Conservation (phyloP, 2,113 vertebrate species). For the Xenopus laevis region DNA sequence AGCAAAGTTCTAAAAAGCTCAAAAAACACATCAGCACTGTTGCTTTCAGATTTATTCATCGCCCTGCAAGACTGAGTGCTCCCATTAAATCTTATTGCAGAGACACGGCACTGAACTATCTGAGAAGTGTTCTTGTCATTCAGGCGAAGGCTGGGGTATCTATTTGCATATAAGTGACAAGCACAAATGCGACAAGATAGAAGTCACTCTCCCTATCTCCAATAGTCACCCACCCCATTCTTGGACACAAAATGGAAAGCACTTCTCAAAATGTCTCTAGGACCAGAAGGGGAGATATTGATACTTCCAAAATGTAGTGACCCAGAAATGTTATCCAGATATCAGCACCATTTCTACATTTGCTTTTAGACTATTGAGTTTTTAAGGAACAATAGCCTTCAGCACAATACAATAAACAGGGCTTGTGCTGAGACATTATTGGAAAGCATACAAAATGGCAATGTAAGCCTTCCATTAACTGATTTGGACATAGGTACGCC, state of each 20-base stretch:
- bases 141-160: conserved; percentile 4
- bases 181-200: background rate
- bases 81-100: conserved; percentile 23
- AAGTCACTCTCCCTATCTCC: background rate
- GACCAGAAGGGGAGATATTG: no score
- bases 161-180: conserved; percentile 26
- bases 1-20: conserved; percentile 1
- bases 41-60: background rate
- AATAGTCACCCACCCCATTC: background rate
- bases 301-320: no score
- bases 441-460: no score
- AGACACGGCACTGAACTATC: conserved; percentile 1
- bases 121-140: conserved; percentile 24
- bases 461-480: no score
- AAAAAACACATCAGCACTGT: conserved; percentile 8
- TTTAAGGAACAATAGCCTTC: no score
- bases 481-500: no score
- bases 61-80: background rate
- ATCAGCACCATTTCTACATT: no score
- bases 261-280: background rate
- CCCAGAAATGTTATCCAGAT: no score
- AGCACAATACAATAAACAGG: no score
- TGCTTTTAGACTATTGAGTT: no score
- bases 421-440: no score
- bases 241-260: conserved; percentile 1